Conservation (phyloP, 37 sponge, comb jelly and placozoan species). For the Bolinopsis microptera region DNA sequence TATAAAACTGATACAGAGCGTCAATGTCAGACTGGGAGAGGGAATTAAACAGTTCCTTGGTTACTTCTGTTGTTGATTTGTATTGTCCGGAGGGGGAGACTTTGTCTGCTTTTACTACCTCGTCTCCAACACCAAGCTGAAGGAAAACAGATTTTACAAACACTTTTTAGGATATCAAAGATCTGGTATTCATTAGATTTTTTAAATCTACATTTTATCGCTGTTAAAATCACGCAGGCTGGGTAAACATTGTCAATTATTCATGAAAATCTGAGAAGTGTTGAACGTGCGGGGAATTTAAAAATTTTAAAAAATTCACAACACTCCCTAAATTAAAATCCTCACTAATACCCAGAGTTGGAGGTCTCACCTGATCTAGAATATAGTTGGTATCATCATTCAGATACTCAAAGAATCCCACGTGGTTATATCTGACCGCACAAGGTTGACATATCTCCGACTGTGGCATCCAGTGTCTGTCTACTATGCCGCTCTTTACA, state of each 20-base stretch:
- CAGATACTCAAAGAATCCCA: constrained; percentile 63
- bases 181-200: background rate
- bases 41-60: constrained; percentile 15
- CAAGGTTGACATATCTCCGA: constrained; percentile 52
- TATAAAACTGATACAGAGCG: background rate
- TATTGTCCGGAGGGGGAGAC: background rate
- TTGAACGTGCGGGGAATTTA: too few species aligned
- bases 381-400: constrained; percentile 28
- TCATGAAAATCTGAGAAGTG: too few species aligned
- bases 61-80: constrained; percentile 3
- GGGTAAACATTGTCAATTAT: too few species aligned
- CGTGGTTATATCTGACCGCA: background rate
- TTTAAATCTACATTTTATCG: too few species aligned
- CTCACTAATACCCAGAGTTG: too few species aligned
- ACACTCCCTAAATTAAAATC: too few species aligned
- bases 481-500: background rate
- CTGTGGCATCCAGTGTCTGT: constrained; percentile 52
- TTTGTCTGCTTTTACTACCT: background rate
- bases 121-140: constrained; percentile 43
- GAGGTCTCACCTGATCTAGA: background rate
- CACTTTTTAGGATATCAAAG: background rate
- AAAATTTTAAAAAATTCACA: too few species aligned
- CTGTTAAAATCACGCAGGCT: too few species aligned
- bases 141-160: background rate
- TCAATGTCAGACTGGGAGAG: background rate